Evolutionary conservation across 1,140 invertebrate species (phyloP), one percentile per base, ranked within the genome.

Genomic region (Bombus affinis): DNA sequence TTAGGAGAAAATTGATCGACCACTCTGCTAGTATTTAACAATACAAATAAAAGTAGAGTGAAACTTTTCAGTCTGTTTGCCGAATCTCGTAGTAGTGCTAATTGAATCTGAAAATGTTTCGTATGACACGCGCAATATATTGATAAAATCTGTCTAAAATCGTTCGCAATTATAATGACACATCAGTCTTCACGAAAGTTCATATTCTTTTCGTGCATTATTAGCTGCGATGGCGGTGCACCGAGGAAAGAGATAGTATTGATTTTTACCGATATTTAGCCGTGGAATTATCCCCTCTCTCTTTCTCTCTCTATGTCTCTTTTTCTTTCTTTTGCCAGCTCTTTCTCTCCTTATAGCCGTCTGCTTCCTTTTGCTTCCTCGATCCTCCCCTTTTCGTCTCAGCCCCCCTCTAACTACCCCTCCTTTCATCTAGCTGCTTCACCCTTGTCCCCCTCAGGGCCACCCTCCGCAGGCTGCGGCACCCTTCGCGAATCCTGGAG

Each of bases 191-290:
- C 44, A 28, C 39, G 39, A 57, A 53, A 62, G 70, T 83, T 59
- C 83, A 76, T 44, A 73, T 74, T 90, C 83, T 88, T 81, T 71
- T 75, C 81, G 79, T 90, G 92, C 90, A 91, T 93, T 92, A 93
- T 93, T 93, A 93, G 89, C 86, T 82, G 73, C 88, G 91, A 88
- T 85, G 88, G 88, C 88, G 89, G 88, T 87, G 91, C 83, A 78
- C 91, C 91, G 92, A 91, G 92, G 88, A 93, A 92, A 90, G 89
- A 93, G 94, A 93, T 94, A 92, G 92, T 94, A 95, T 94, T 94
- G 94, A 94, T 95, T 94, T 94, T 94, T 94, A 94, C 93, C 92
- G 93, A 94, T 94, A 94, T 95, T 94, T 94, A 94, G 94, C 91
- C 90, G 92, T 92, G 92, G 94, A 94, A 94, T 94, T 94, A 93